phyloP scores from a whole-genome alignment of 2,113 vertebrate species.

The Dunckerocampus dactyliophorus region DNA sequence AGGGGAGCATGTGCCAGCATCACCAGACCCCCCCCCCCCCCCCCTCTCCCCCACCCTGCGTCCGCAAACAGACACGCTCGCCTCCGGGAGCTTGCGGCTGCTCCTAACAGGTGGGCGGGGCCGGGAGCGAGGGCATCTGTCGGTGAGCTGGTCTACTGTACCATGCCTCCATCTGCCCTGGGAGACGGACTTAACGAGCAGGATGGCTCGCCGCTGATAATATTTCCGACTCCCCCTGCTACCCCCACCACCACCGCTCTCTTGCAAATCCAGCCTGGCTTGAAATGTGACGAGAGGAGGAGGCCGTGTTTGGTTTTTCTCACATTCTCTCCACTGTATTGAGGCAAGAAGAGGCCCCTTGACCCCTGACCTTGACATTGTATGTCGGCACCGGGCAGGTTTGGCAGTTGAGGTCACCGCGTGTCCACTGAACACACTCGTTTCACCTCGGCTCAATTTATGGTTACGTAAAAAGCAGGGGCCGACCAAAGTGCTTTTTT shows the following conservation, averaged over 20 bases:
- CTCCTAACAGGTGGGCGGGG: constrained; percentile 65
- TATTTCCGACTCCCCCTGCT: not conserved
- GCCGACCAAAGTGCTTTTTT: no score
- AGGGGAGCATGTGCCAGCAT: constrained; percentile 23
- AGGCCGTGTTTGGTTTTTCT: no score
- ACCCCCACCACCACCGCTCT: no score
- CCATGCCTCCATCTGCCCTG: constrained; percentile 57
- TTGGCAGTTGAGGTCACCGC: constrained; percentile 22
- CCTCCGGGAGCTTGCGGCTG: constrained; percentile 35
- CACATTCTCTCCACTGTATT: not conserved
- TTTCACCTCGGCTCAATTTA: constrained; percentile 5
- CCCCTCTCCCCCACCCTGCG: constrained; percentile 7
- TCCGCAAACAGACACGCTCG: constrained; percentile 36
- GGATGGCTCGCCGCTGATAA: not conserved
- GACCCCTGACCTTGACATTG: constrained; percentile 43
- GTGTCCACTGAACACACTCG: not conserved
- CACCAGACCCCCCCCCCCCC: constrained; percentile 1
- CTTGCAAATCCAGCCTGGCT: not conserved
- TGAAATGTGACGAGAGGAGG: no score
- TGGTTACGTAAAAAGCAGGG: no score
- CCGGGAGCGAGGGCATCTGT: constrained; percentile 58
- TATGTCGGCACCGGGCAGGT: constrained; percentile 14
- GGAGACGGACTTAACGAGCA: not conserved
- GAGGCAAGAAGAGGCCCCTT: constrained; percentile 22
- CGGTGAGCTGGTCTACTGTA: constrained; percentile 47